Percentiles rank a stretch among this genome's conserved stretches.
These are phyloP conservation scores for Enteromius mattozi DNA, from an alignment of 2,797 vertebrate genomes.

Conservation along the genomic window DNA sequence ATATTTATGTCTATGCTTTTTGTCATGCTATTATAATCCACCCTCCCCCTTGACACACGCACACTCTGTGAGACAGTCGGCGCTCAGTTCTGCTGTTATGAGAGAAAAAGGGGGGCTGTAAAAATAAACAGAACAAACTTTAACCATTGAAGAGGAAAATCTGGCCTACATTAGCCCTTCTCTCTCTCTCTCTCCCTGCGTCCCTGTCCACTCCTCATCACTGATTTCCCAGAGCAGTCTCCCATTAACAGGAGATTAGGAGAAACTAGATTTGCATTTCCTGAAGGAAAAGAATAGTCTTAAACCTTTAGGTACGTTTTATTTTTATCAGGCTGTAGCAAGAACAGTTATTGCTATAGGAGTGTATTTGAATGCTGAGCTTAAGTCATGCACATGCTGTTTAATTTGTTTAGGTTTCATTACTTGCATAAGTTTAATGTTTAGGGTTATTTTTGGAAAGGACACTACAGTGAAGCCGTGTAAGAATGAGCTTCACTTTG, in stretches of 20 bases:
- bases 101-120: slow-evolving; percentile 47
- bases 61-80: slow-evolving; percentile 47
- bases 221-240: slow-evolving; percentile 45
- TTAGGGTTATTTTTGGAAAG: not conserved
- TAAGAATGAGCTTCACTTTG: not conserved
- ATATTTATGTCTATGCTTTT: slow-evolving; percentile 38
- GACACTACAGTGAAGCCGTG: no score
- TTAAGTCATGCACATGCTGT: not conserved
- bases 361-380: not conserved
- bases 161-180: slow-evolving; percentile 70
- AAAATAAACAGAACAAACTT: slow-evolving; percentile 63
- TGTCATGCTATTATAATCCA: slow-evolving; percentile 33
- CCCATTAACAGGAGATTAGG: slow-evolving; percentile 39
- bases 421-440: not conserved
- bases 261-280: slow-evolving; percentile 38
- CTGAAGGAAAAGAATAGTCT: not conserved
- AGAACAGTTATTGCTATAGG: not conserved
- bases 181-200: slow-evolving; percentile 35
- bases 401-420: not conserved
- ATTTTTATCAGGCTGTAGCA: not conserved
- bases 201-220: slow-evolving; percentile 60
- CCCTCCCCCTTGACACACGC: slow-evolving; percentile 25
- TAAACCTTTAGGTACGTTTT: not conserved
- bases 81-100: slow-evolving; percentile 42
- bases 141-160: slow-evolving; percentile 72